phyloP scores from a whole-genome alignment of 2,113 vertebrate genomes.

The Typhlomys cinereus region DNA sequence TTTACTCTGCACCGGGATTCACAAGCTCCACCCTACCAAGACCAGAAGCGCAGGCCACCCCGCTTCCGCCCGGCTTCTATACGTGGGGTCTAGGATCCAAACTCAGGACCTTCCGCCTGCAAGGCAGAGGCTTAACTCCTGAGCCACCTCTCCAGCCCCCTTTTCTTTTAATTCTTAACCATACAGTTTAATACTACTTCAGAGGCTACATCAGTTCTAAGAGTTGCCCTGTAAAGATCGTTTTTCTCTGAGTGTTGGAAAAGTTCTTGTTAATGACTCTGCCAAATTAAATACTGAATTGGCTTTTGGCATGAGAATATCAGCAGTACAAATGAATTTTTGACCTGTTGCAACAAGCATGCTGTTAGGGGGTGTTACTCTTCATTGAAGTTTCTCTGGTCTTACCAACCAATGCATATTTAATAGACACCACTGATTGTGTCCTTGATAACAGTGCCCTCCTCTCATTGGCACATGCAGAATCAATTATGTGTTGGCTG shows the following conservation, averaged over 20 bases:
- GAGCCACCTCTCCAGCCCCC: too few species aligned
- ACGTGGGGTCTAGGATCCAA: too few species aligned
- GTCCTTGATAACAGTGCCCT: neutral
- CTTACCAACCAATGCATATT: neutral
- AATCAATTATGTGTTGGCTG: neutral
- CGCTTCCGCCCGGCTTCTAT: too few species aligned
- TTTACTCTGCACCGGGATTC: too few species aligned
- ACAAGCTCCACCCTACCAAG: too few species aligned
- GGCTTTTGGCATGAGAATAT: neutral
- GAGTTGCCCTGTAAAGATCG: neutral
- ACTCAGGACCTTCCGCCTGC: too few species aligned
- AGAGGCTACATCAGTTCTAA: neutral
- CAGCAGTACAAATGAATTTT: neutral
- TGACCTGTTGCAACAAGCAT: neutral
- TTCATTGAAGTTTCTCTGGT: slow-evolving; percentile 2
- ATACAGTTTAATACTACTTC: too few species aligned
- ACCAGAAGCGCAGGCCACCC: too few species aligned
- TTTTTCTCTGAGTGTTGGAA: neutral
- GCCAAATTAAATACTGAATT: neutral
- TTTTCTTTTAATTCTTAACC: too few species aligned
- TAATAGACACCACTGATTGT: neutral
- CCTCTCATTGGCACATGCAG: neutral
- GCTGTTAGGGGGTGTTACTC: neutral
- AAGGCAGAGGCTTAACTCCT: too few species aligned
- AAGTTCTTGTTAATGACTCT: neutral